A percentile compares a stretch with the other conserved stretches of the same genome.
These are phyloP conservation scores for Sinocyclocheilus maitianheensis DNA, from an alignment of 2,113 vertebrate genomes.

Conservation along the genomic window DNA sequence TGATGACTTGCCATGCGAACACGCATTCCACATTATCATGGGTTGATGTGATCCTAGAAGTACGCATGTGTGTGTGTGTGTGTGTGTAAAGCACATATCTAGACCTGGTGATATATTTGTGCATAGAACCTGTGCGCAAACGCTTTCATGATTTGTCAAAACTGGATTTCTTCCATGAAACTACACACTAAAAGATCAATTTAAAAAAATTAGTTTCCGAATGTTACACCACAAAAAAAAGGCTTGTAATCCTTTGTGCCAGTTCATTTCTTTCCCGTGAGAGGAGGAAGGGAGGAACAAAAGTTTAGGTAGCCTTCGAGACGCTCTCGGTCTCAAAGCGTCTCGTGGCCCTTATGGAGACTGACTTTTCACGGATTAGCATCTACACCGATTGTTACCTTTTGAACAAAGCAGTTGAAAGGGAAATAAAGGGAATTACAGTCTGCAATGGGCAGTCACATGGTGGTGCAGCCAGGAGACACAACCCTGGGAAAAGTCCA, in stretches of 20 bases:
- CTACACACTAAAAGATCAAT: slow-evolving; percentile 4
- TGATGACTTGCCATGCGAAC: slow-evolving; percentile 42
- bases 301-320: slow-evolving; percentile 18
- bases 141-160: not conserved
- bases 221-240: slow-evolving; percentile 50
- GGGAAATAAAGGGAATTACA: slow-evolving; percentile 65
- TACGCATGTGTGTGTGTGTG: not conserved
- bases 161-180: not conserved
- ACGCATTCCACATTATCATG: slow-evolving; percentile 31
- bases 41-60: not conserved
- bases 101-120: not conserved
- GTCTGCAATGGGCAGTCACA: slow-evolving; percentile 72
- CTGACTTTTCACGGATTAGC: slow-evolving; percentile 76
- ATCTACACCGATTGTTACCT: slow-evolving; percentile 74
- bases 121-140: not conserved
- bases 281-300: slow-evolving; percentile 36
- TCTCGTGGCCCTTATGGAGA: slow-evolving; percentile 66
- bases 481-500: slow-evolving; percentile 73
- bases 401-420: slow-evolving; percentile 69
- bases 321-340: slow-evolving; percentile 48
- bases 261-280: slow-evolving; percentile 72
- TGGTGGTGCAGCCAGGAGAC: slow-evolving; percentile 61
- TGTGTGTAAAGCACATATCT: not conserved
- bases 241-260: slow-evolving; percentile 71
- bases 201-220: not conserved